Conservation (phyloP, 1,140 invertebrate species). For the Bombus waltoni region DNA sequence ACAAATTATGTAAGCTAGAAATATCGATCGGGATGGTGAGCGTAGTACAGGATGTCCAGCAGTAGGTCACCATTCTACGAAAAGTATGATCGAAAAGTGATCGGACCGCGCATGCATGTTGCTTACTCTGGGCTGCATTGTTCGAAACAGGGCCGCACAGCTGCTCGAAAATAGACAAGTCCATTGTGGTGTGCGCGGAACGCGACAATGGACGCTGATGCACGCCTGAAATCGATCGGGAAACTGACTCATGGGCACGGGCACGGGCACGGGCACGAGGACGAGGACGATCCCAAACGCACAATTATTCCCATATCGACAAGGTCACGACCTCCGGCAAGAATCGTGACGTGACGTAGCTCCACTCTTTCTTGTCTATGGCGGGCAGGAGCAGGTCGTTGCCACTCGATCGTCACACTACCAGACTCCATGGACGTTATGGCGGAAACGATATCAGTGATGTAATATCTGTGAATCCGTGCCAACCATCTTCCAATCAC, state of each 20-base stretch:
- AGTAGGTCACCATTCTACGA: background rate
- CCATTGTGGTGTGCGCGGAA: conserved; percentile 29
- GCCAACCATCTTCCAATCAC: background rate
- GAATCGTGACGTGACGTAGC: conserved; percentile 60
- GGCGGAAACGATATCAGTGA: conserved; percentile 29
- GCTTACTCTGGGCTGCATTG: conserved; percentile 32
- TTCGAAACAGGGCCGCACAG: conserved; percentile 47
- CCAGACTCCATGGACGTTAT: background rate
- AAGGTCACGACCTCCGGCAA: conserved; percentile 66
- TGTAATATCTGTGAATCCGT: conserved; percentile 16
- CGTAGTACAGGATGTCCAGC: background rate
- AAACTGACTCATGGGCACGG: conserved; percentile 45
- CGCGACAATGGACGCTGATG: conserved; percentile 48
- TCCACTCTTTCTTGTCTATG: conserved; percentile 26
- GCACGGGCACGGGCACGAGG: background rate
- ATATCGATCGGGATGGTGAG: background rate
- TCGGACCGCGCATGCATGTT: background rate
- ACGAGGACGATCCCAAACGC: background rate
- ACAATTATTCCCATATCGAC: conserved; percentile 58
- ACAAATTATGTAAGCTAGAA: background rate
- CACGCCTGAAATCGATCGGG: conserved; percentile 62
- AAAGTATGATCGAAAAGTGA: conserved; percentile 29
- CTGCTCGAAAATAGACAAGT: conserved; percentile 61
- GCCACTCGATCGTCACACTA: conserved; percentile 55
- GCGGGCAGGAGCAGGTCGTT: conserved; percentile 58